phyloP scores from a whole-genome alignment of 2,888 invertebrate species.

The Ephialtes manifestator region DNA sequence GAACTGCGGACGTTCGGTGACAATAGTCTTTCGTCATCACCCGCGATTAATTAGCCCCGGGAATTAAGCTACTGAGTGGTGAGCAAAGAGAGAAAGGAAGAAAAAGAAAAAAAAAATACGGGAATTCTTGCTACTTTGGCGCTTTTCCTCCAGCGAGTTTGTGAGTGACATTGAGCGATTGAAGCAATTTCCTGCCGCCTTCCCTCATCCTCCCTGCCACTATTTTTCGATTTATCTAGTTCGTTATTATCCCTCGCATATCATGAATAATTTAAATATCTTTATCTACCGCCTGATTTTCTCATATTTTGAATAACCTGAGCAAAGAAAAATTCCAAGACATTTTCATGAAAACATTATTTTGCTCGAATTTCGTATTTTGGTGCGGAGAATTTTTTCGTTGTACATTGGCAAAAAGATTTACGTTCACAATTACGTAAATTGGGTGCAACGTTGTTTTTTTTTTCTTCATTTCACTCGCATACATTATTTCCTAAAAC shows the following conservation, averaged over 20 bases:
- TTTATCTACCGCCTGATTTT: slow-evolving; percentile 14
- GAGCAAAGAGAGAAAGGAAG: slow-evolving; percentile 22
- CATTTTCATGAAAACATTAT: neutral
- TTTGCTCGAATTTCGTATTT: neutral
- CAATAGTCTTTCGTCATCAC: slow-evolving; percentile 64
- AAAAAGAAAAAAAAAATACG: slow-evolving; percentile 45
- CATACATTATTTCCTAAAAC: neutral
- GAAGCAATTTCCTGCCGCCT: slow-evolving; percentile 56
- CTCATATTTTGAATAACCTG: neutral
- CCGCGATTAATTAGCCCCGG: slow-evolving; percentile 60
- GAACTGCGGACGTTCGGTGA: slow-evolving; percentile 45
- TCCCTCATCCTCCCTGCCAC: slow-evolving; percentile 9
- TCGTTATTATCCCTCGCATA: slow-evolving; percentile 12
- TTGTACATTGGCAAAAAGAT: slow-evolving; percentile 19
- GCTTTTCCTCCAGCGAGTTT: slow-evolving; percentile 37
- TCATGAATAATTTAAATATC: slow-evolving; percentile 51
- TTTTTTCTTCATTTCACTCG: neutral
- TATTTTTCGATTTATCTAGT: slow-evolving; percentile 47
- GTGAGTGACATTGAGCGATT: slow-evolving; percentile 67
- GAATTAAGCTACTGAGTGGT: slow-evolving; percentile 34
- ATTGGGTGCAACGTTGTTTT: slow-evolving; percentile 1
- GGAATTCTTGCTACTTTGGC: slow-evolving; percentile 50
- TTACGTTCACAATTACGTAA: slow-evolving; percentile 41
- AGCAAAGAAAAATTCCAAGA: neutral
- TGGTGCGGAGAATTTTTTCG: neutral